Evolutionary conservation across 1,140 invertebrate species (phyloP).

Genomic region (Patella vulgata): DNA sequence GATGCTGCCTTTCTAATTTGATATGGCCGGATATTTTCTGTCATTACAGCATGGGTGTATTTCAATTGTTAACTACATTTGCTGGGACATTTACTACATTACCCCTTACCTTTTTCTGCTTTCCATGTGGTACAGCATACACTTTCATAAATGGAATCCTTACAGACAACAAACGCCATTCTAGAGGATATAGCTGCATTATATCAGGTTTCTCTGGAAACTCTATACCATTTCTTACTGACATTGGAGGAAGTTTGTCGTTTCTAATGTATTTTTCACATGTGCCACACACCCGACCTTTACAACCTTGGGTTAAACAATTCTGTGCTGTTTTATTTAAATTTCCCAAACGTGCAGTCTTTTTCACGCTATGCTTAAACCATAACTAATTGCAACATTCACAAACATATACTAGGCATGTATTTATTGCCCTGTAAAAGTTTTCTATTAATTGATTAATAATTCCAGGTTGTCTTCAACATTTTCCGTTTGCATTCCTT

Average conservation of each 20-base stretch:
- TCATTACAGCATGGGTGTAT: conserved; percentile 22
- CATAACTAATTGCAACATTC: conserved; percentile 31
- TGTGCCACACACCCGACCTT: conserved; percentile 27
- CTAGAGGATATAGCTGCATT: conserved; percentile 25
- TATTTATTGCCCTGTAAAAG: too few species aligned
- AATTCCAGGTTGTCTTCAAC: too few species aligned
- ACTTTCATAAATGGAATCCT: conserved; percentile 43
- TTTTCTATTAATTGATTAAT: too few species aligned
- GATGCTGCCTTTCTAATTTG: too few species aligned
- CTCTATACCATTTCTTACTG: conserved; percentile 23
- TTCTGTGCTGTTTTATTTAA: conserved; percentile 7
- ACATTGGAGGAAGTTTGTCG: conserved; percentile 21
- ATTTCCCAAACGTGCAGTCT: neutral
- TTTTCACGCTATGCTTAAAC: conserved; percentile 23
- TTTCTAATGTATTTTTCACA: conserved; percentile 20
- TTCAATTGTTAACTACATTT: conserved; percentile 24
- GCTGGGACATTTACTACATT: conserved; percentile 38
- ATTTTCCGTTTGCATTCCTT: too few species aligned
- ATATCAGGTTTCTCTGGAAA: conserved; percentile 27
- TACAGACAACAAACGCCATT: conserved; percentile 31
- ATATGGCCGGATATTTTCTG: conserved; percentile 26
- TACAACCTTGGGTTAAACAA: conserved; percentile 11
- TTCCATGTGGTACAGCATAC: conserved; percentile 20
- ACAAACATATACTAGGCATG: too few species aligned
- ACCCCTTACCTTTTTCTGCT: conserved; percentile 23